These are phyloP conservation scores for Vireo altiloquus DNA, from an alignment of 2,113 vertebrate genomes.

Conservation along the genomic window DNA sequence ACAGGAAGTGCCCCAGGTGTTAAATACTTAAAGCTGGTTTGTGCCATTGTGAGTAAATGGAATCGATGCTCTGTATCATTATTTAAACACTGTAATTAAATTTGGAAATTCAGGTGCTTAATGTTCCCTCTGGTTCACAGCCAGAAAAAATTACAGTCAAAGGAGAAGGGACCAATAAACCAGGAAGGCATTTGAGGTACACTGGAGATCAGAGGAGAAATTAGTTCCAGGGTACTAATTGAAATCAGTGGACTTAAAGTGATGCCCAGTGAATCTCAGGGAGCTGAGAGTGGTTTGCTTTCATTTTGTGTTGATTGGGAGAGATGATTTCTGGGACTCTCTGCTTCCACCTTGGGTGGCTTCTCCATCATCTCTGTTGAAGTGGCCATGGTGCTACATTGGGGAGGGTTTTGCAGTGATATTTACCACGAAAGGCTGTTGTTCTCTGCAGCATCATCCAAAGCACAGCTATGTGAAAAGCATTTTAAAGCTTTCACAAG, in stretches of 20 bases:
- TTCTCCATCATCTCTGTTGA: not conserved
- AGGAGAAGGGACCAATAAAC: not conserved
- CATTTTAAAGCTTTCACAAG: not conserved
- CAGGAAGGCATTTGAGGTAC: not conserved
- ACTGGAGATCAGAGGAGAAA: not conserved
- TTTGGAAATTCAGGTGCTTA: constrained; percentile 46
- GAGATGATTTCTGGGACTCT: not conserved
- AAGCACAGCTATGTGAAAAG: not conserved
- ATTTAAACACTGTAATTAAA: constrained; percentile 59
- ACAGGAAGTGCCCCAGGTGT: constrained; percentile 35
- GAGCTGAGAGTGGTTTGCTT: not conserved
- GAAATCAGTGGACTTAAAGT: not conserved
- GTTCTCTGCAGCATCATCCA: not conserved
- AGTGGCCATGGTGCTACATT: accelerated
- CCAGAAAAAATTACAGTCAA: not conserved
- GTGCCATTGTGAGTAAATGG: constrained; percentile 30
- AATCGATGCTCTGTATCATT: constrained; percentile 53
- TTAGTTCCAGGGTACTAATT: not conserved
- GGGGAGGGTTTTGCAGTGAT: not conserved
- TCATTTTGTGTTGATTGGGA: not conserved
- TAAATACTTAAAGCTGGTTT: constrained; percentile 50
- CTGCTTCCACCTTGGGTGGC: not conserved
- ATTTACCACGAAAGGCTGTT: not conserved
- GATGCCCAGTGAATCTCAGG: not conserved
- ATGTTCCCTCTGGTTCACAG: constrained; percentile 5